Percentiles rank a stretch among this genome's conserved stretches.
Evolutionary conservation across 2,113 vertebrate species (phyloP).

Genomic region (Corythornis cristatus): DNA sequence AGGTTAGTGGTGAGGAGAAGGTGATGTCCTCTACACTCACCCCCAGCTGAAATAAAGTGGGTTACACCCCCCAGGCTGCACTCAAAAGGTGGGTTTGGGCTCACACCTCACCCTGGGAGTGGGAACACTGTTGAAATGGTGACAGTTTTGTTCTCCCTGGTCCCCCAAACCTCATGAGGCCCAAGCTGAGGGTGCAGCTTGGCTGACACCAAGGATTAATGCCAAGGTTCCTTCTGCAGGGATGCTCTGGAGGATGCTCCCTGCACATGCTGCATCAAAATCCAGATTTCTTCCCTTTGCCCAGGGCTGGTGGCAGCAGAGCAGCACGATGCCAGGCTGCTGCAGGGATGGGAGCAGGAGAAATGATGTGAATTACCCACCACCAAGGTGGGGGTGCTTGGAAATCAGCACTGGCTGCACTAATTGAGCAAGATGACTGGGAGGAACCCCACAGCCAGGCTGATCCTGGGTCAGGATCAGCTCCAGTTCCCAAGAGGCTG

Average conservation of each 20-base stretch:
- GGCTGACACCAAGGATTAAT: fast-evolving
- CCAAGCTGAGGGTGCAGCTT: fast-evolving
- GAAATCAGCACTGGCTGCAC: background rate
- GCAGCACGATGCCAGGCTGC: background rate
- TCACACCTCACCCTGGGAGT: background rate
- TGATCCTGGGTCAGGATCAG: background rate
- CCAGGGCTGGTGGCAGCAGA: background rate
- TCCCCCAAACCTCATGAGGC: background rate
- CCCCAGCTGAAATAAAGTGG: background rate
- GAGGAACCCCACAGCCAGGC: background rate
- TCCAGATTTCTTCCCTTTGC: background rate
- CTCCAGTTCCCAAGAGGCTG: background rate
- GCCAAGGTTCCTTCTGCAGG: background rate
- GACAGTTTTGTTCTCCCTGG: background rate
- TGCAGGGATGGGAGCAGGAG: background rate
- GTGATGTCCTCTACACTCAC: fast-evolving
- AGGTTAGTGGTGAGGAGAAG: background rate
- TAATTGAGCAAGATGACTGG: background rate
- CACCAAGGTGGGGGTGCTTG: background rate
- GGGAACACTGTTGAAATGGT: fast-evolving
- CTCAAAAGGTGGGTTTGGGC: background rate
- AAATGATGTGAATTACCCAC: background rate
- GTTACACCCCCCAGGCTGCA: background rate
- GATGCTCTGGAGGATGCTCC: background rate
- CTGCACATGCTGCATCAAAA: fast-evolving